Base-by-base conservation (phyloP, 2,888 invertebrate genomes). In the Seira musarum region DNA sequence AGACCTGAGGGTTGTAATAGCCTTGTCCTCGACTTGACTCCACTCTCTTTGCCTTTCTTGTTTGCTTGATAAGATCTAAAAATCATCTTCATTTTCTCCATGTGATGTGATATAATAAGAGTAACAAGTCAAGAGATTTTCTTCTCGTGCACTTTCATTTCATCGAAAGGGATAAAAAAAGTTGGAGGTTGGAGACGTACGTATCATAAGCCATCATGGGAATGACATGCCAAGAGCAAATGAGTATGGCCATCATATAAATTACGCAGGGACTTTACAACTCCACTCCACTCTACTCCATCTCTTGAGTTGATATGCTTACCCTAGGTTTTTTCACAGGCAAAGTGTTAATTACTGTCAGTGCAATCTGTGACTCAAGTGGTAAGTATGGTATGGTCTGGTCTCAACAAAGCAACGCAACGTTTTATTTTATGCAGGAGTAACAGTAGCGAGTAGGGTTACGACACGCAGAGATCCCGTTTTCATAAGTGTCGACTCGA, bases 271-370 rank as follows among this genome's bases (percentile, higher is more conserved):
- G 15, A 3, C 53, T 53, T 17, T 53, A 3, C 53, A 13, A 53
- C 53, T 53, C 8, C n/a, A n/a, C 57, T n/a, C 22, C 75, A 76
- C 21, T 19, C n/a, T n/a, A n/a, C n/a, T n/a, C n/a, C n/a, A n/a
- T n/a, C n/a, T n/a, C n/a, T n/a, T n/a, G n/a, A n/a, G n/a, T 30
- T 30, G 3, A 30, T 30, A 2, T 30, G 30, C 30, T 30, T 30
- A 30, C 30, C 30, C 30, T 30, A 30, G 30, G 30, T 30, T 30
- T 30, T 65, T 60, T 40, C 60, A 71, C 40, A 72, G 71, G 74
- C 53, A 72, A 77, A 74, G 80, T 80, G 82, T 80, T 82, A 82
- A 82, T 82, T 82, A 80, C 82, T 80, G 80, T 82, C 82, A 78
- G 65, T 70, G 80, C 82, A 82, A 82, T 82, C 73, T 82, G 82